Evolutionary conservation across 2,888 invertebrate genomes (phyloP), one percentile per base, ranked within the genome.

Genomic region (Molorchus minor): DNA sequence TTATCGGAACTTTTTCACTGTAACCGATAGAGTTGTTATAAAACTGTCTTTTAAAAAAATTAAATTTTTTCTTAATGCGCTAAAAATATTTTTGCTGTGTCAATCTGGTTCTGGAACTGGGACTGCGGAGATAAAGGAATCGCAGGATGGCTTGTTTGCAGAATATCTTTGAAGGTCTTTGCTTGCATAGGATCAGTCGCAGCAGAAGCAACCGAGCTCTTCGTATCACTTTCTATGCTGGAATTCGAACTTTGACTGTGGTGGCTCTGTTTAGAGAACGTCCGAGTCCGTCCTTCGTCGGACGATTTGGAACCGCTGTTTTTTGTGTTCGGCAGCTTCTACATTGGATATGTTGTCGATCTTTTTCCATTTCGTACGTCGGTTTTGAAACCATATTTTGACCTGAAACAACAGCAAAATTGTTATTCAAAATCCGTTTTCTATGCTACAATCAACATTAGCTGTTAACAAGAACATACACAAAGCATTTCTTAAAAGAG

Each of bases 371-470:
- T 90, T 90, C 16, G 89, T 90, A 56, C 90, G 82, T 80, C 96
- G 85, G 79, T 94, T 94, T 82, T 93, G 93, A 80, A 94, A 94
- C 93, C 93, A 93, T 69, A 93, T 93, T 82, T 93, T 93, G 72
- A 93, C 93, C 93, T 93, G 87, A 33, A 86, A 86, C 75, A 71
- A n/a, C n/a, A n/a, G n/a, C n/a, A n/a, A n/a, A n/a, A n/a, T n/a
- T n/a, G n/a, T n/a, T n/a, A n/a, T n/a, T n/a, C n/a, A n/a, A n/a
- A n/a, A n/a, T n/a, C n/a, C n/a, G n/a, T n/a, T n/a, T n/a, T n/a
- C n/a, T n/a, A n/a, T n/a, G n/a, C n/a, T n/a, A n/a, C n/a, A n/a
- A n/a, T n/a, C n/a, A n/a, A n/a, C n/a, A n/a, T n/a, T n/a, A n/a
- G n/a, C n/a, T n/a, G n/a, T n/a, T n/a, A n/a, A n/a, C n/a, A n/a